These are phyloP conservation scores for Caenorhabditis sp. DNA, from an alignment of 2,888 invertebrate genomes.

Conservation along the genomic window DNA sequence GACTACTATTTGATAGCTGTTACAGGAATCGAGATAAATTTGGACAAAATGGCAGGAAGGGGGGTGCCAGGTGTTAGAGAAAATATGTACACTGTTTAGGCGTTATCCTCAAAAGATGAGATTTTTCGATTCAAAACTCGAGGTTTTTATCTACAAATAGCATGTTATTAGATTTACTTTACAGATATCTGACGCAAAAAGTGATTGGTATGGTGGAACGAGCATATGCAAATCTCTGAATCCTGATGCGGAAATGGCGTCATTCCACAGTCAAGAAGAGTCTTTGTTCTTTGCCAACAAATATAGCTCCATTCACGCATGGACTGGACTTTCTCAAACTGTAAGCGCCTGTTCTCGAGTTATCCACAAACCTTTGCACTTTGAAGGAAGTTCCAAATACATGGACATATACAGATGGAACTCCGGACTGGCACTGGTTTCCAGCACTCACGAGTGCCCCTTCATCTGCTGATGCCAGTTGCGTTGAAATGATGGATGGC, in stretches of 20 bases:
- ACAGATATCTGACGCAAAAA: constrained; percentile 25
- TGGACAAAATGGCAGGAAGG: too few relatives aligned
- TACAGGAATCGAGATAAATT: too few relatives aligned
- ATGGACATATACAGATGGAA: constrained; percentile 43
- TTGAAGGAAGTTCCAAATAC: constrained; percentile 34
- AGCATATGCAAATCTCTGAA: constrained; percentile 19
- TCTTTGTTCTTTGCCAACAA: constrained; percentile 17
- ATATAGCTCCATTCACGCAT: constrained; percentile 14
- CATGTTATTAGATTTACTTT: not conserved
- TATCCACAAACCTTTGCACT: not conserved
- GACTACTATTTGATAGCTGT: too few relatives aligned
- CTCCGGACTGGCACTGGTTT: constrained; percentile 44
- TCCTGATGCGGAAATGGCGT: constrained; percentile 25
- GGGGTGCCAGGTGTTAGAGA: too few relatives aligned
- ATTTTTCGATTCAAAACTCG: not conserved
- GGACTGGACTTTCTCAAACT: constrained; percentile 43
- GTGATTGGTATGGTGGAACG: constrained; percentile 31
- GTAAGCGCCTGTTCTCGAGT: not conserved
- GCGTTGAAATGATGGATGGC: constrained; percentile 38
- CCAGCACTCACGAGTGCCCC: constrained; percentile 13
- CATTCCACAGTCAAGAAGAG: constrained; percentile 38
- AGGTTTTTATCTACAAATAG: not conserved
- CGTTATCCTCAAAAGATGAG: too few relatives aligned
- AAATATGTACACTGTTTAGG: too few relatives aligned
- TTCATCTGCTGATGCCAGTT: constrained; percentile 4